Evolutionary conservation across 2,888 invertebrate species (phyloP).

Genomic region (Trachelus iudaicus): DNA sequence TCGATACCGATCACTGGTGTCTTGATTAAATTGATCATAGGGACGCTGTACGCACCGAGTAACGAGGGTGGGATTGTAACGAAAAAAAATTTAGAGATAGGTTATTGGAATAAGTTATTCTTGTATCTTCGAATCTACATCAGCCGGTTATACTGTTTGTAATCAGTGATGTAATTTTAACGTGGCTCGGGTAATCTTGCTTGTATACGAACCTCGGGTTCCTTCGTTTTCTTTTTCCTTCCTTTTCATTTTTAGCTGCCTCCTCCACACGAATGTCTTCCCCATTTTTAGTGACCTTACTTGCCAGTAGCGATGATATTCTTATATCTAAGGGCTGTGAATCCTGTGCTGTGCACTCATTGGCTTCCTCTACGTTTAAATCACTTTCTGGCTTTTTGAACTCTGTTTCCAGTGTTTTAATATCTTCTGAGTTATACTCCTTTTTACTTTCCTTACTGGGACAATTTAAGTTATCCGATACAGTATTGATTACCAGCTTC

Average conservation of each 20-base stretch:
- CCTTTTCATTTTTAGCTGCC: slow-evolving; percentile 19
- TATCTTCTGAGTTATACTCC: background rate
- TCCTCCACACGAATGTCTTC: slow-evolving; percentile 13
- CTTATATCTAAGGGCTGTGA: slow-evolving; percentile 12
- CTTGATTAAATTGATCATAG: background rate
- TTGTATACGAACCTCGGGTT: slow-evolving; percentile 38
- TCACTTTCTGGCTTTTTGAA: background rate
- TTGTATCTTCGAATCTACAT: background rate
- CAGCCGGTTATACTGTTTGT: background rate
- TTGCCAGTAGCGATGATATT: slow-evolving; percentile 18
- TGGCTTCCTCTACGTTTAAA: slow-evolving; percentile 1
- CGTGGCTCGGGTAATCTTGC: background rate
- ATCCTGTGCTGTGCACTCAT: slow-evolving; percentile 18
- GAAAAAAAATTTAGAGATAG: background rate
- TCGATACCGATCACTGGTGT: background rate
- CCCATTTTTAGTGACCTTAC: slow-evolving; percentile 17
- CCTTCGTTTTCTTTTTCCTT: slow-evolving; percentile 47
- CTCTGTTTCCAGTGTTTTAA: background rate
- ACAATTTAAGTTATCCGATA: background rate
- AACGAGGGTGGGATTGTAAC: background rate
- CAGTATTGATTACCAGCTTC: background rate
- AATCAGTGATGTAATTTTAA: background rate
- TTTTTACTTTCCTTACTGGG: background rate
- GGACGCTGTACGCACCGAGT: background rate
- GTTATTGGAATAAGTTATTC: too few relatives aligned